phyloP scores from a whole-genome alignment of 2,888 invertebrate genomes.

The Himalopsyche tibetana region DNA sequence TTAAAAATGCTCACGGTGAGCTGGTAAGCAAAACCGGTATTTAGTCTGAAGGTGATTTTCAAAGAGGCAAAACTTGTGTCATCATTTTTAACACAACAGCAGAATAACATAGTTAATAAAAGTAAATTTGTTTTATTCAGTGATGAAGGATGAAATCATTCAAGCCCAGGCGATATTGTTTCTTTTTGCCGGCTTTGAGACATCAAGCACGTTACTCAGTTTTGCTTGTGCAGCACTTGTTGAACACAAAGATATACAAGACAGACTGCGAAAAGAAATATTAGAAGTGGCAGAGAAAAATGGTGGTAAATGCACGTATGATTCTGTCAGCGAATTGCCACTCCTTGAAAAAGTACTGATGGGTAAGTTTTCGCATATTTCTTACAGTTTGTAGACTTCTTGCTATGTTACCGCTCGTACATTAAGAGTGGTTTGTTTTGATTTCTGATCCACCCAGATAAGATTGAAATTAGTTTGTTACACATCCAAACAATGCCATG shows the following conservation, averaged over 20 bases:
- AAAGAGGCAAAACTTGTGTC: no score
- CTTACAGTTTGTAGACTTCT: no score
- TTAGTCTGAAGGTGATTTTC: no score
- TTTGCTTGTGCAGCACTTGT: constrained; percentile 77
- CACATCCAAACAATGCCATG: no score
- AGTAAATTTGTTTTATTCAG: constrained; percentile 68
- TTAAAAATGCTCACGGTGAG: no score
- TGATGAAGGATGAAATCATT: constrained; percentile 76
- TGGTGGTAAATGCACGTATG: constrained; percentile 67
- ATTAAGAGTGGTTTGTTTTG: no score
- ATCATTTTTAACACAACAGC: no score
- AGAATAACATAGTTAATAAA: no score
- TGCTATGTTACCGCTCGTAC: no score
- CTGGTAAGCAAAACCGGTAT: no score
- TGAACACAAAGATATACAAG: constrained; percentile 73
- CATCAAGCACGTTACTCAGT: constrained; percentile 78
- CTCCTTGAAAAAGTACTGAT: constrained; percentile 68
- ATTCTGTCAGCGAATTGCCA: constrained; percentile 67
- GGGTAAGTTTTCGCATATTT: constrained; percentile 59
- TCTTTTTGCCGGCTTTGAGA: constrained; percentile 80
- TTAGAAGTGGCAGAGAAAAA: constrained; percentile 71
- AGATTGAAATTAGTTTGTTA: no score
- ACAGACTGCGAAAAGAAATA: constrained; percentile 73
- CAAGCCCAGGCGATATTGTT: constrained; percentile 79
- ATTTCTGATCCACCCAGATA: no score